Percentiles rank a stretch among this genome's conserved stretches.
These are phyloP conservation scores for Araneus ventricosus DNA, from an alignment of 1,140 invertebrate species.

Conservation along the genomic window DNA sequence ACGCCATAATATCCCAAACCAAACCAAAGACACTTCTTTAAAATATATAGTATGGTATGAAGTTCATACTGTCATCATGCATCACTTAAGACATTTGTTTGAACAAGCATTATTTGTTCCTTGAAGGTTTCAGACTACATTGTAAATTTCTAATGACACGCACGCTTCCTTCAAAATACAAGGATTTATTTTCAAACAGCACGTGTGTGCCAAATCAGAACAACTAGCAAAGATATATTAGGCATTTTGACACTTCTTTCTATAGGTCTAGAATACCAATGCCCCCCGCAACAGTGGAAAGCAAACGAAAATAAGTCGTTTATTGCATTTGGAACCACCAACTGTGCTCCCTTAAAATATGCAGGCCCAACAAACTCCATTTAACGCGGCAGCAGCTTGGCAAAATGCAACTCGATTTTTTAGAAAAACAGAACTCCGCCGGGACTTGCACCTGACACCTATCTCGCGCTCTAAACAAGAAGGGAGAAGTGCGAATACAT, in stretches of 20 bases:
- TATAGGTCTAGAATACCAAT: not conserved
- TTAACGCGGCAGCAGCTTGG: not conserved
- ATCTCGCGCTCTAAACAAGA: constrained; percentile 27
- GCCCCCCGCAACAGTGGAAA: not conserved
- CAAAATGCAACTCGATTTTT: constrained; percentile 26
- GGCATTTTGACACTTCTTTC: not conserved
- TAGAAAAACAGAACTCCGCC: not conserved
- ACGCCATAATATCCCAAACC: too few species aligned
- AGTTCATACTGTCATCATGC: too few species aligned
- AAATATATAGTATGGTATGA: too few species aligned
- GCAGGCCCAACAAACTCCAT: constrained; percentile 28
- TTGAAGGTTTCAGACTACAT: too few species aligned
- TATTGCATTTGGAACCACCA: constrained; percentile 29
- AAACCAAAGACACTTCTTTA: too few species aligned
- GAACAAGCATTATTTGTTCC: too few species aligned
- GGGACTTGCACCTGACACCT: constrained; percentile 53
- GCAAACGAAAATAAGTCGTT: not conserved
- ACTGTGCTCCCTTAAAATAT: constrained; percentile 35
- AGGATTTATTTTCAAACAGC: not conserved
- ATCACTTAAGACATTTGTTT: too few species aligned
- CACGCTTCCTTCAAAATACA: too few species aligned
- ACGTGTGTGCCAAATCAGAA: not conserved
- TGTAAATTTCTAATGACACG: too few species aligned
- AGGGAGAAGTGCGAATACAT: constrained; percentile 46
- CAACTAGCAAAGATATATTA: not conserved